Conservation (phyloP, 2,797 vertebrate genomes). For the Sebastes steindachneri region DNA sequence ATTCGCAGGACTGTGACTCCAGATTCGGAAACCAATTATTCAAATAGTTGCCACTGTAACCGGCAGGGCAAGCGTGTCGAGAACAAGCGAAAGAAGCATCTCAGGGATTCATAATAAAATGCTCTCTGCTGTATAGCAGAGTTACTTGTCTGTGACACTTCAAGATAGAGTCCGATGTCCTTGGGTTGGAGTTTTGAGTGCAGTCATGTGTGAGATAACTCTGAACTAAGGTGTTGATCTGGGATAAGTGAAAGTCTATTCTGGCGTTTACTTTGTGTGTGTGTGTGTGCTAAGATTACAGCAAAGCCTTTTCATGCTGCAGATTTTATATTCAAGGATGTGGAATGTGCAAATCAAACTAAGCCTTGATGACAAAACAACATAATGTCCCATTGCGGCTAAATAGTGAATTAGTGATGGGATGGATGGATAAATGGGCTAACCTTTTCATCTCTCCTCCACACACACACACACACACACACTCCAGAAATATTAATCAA, state of each 20-base stretch:
- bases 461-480: background rate
- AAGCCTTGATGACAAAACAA: background rate
- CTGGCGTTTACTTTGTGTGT: background rate
- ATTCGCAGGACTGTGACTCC: slow-evolving; percentile 70
- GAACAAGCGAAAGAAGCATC: slow-evolving; percentile 61
- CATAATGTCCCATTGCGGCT: background rate
- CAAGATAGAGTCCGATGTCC: slow-evolving; percentile 37
- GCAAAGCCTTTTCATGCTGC: background rate
- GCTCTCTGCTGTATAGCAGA: slow-evolving; percentile 13
- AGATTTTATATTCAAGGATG: slow-evolving; percentile 9
- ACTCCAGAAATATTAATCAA: slow-evolving; percentile 24
- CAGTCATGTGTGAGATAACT: slow-evolving; percentile 56
- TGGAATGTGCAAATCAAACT: slow-evolving; percentile 28
- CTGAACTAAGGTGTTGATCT: slow-evolving; percentile 35
- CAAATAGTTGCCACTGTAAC: slow-evolving; percentile 70
- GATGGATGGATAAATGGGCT: slow-evolving; percentile 17
- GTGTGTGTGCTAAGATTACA: background rate
- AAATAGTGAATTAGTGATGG: slow-evolving; percentile 15
- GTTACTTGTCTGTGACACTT: slow-evolving; percentile 43
- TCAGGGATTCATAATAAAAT: slow-evolving; percentile 58
- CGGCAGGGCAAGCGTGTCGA: slow-evolving; percentile 62
- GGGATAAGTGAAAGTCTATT: slow-evolving; percentile 33
- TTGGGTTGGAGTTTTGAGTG: slow-evolving; percentile 36
- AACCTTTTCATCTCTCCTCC: slow-evolving; percentile 14
- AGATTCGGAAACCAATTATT: slow-evolving; percentile 80